Evolutionary conservation across 1,140 invertebrate species (phyloP).

Genomic region (Drosophila littoralis): DNA sequence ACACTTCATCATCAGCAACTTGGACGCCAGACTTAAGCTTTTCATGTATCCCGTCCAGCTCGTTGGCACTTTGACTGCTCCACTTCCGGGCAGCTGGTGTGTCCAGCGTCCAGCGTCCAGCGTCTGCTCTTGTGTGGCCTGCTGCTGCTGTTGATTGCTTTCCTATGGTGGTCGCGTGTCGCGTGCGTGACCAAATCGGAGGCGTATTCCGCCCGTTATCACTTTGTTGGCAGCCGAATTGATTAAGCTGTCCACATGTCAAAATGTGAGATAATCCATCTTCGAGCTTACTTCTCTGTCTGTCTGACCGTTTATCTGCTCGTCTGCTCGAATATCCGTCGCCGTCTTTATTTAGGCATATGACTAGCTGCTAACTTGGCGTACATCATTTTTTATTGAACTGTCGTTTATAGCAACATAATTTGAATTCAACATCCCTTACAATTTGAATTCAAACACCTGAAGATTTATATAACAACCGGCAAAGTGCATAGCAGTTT

Average conservation of each 20-base stretch:
- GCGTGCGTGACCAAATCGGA: constrained; percentile 45
- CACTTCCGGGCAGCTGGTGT: constrained; percentile 46
- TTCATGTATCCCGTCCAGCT: not conserved
- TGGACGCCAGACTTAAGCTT: not conserved
- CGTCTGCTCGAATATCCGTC: not conserved
- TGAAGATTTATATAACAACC: too few relatives aligned
- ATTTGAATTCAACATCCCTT: too few relatives aligned
- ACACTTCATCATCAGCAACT: constrained; percentile 21
- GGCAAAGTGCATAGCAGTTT: too few relatives aligned
- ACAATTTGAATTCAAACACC: too few relatives aligned
- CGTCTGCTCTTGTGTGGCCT: not conserved
- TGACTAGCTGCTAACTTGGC: too few relatives aligned
- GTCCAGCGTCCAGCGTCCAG: not conserved
- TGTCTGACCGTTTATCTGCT: not conserved
- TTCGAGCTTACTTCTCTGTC: constrained; percentile 4
- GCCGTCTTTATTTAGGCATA: not conserved
- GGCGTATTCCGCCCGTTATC: constrained; percentile 22
- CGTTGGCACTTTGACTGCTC: constrained; percentile 27
- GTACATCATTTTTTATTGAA: too few relatives aligned
- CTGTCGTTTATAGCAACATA: too few relatives aligned
- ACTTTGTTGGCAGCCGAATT: constrained; percentile 49
- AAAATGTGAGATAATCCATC: constrained; percentile 7
- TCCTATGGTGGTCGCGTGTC: constrained; percentile 7
- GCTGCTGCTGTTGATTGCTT: constrained; percentile 31
- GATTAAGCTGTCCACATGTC: constrained; percentile 63